These are phyloP conservation scores for Tragelaphus strepsiceros DNA, from an alignment of 2,113 vertebrate genomes.

Conservation along the genomic window DNA sequence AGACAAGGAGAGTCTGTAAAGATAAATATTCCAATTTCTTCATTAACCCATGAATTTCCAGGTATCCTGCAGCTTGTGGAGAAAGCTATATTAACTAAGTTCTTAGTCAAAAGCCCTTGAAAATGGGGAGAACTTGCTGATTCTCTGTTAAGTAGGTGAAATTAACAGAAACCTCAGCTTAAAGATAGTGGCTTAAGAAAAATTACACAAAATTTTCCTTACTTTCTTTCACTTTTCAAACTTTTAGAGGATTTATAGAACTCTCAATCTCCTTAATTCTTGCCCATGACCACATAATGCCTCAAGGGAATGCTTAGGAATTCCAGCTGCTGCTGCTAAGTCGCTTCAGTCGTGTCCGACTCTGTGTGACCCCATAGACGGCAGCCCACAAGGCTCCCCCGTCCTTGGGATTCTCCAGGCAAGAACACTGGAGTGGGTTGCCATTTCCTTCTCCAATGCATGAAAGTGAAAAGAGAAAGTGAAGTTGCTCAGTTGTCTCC, in stretches of 20 bases:
- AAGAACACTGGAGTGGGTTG: no score
- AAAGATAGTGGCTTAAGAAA: neutral
- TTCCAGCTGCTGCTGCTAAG: neutral
- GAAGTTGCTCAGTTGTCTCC: no score
- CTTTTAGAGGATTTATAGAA: neutral
- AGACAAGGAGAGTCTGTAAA: neutral
- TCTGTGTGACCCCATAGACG: no score
- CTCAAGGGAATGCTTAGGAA: neutral
- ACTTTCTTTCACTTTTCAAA: neutral
- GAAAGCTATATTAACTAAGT: neutral
- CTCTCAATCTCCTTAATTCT: neutral
- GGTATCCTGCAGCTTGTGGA: neutral
- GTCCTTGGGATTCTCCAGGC: no score
- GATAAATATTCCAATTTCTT: neutral
- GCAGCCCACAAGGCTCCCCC: no score
- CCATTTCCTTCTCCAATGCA: no score
- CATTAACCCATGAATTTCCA: neutral
- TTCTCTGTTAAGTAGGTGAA: neutral
- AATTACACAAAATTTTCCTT: neutral
- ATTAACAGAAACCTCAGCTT: neutral
- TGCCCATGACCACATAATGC: neutral
- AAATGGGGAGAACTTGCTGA: neutral
- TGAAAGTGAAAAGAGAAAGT: no score
- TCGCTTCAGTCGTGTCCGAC: no score
- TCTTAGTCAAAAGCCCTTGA: neutral